These are phyloP conservation scores for Eira barbara DNA, from an alignment of 2,113 vertebrate species.

Conservation along the genomic window DNA sequence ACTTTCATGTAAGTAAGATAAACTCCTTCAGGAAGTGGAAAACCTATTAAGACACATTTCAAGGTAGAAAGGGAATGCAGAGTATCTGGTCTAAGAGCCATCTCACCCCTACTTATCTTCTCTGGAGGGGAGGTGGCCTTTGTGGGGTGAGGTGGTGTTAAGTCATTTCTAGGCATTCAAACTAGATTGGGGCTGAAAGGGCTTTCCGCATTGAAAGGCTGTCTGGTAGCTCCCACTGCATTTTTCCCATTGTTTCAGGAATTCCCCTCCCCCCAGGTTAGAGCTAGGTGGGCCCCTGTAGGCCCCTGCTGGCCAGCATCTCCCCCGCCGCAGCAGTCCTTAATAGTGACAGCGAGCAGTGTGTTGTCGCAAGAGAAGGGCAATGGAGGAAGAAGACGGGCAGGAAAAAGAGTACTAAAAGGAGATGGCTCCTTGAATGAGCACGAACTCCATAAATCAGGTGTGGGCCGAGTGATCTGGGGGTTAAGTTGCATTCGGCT, in stretches of 20 bases:
- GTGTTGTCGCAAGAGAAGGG: background rate
- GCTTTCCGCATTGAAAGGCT: background rate
- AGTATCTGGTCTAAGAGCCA: background rate
- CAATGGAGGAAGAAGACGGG: background rate
- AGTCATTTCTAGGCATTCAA: background rate
- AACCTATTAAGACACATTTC: background rate
- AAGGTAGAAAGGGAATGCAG: background rate
- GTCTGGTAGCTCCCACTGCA: background rate
- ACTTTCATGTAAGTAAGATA: background rate
- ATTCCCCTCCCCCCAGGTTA: background rate
- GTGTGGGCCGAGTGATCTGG: background rate
- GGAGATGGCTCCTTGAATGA: background rate
- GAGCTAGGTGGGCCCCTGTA: slow-evolving; percentile 6
- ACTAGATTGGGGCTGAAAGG: background rate
- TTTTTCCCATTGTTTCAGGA: slow-evolving; percentile 49
- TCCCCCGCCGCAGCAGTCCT: background rate
- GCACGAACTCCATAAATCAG: background rate
- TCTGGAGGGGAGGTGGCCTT: background rate
- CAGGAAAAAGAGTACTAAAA: background rate
- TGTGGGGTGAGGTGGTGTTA: background rate
- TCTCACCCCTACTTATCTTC: background rate
- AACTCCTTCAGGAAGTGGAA: background rate
- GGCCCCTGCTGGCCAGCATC: background rate
- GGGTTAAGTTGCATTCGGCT: background rate
- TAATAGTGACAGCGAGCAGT: background rate